Evolutionary conservation across 2,888 invertebrate species (phyloP), one percentile per base, ranked within the genome.

Genomic region (Xiphydria camelus): DNA sequence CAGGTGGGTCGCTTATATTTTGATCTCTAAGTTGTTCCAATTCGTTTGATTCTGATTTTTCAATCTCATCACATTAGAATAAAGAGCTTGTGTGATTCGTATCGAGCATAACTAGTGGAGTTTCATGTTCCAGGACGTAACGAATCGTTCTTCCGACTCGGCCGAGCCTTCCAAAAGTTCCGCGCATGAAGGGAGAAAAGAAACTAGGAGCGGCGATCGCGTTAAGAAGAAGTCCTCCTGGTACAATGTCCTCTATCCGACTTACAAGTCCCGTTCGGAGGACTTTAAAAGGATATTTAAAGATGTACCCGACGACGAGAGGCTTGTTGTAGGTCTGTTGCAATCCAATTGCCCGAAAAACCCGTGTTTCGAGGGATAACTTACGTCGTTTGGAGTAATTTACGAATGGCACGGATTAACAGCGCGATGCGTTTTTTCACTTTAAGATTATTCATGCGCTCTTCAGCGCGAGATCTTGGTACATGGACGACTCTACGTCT

Each of bases 391-490:
- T n/a, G n/a, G n/a, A n/a, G n/a, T n/a, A n/a, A n/a, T n/a, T n/a
- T n/a, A n/a, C n/a, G n/a, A n/a, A n/a, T n/a, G n/a, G n/a, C n/a
- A n/a, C n/a, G n/a, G n/a, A n/a, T n/a, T 23, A 19, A 29, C n/a
- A n/a, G n/a, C n/a, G n/a, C n/a, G n/a, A n/a, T n/a, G n/a, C n/a
- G n/a, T n/a, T 36, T 41, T 25, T n/a, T 9, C 4, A 43, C 62
- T 79, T 80, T 37, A 77, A 96, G 97, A 97, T 80, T 98, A 97
- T 78, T 94, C 96, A 10, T 97, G 97, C 80, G 97, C 97, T 5
- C 81, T 96, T 29, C 97, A 97, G 76, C 89, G 91, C 70, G 97
- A 98, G 74, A 96, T 98, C 68, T 80, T 98, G 51, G 89, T 92
- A 4, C 98, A 98, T 74, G 98, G 98, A 10, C 85, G 97, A 18